Base-by-base conservation (phyloP, 2,797 vertebrate species). In the Xerus rutilus region DNA sequence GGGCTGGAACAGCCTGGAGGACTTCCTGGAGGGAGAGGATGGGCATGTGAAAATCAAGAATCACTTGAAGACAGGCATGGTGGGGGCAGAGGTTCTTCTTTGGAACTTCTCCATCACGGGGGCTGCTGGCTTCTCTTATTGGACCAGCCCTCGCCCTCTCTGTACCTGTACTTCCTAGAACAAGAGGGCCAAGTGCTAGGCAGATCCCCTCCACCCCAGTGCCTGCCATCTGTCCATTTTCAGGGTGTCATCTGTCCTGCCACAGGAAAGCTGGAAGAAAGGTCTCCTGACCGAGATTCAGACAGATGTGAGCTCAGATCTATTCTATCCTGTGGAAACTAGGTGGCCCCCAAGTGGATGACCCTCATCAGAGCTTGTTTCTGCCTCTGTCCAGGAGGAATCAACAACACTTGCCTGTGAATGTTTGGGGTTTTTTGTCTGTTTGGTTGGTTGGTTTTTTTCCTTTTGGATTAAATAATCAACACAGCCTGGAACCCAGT, bases 11-110 rank as follows among this genome's bases (percentile, higher is more conserved):
- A 93, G 69, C 91, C 78, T 69, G 70, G 92, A 91, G 94, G 93
- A n/a, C 94, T 96, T 96, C 94, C 79, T 93, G 96, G 93, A 97
- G 59, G 79, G 59, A 74, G 86, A 43, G 82, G 59, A 83, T 67
- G 45, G 59, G 79, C 86, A 67, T 25, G 0, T 92, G 89, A 88
- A 82, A 94, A 91, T 85, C 62, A 64, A 91, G 77, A 87, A 54
- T 28, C 28, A 5, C 57, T 49, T 90, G 45, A 70, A 25, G 82
- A 76, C 85, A 47, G 83, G 15, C 57, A 57, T 59, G 13, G 52
- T 76, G 20, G 25, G 7, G 39, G 13, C 59, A 65, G 85, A 95
- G 91, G 14, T 28, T 49, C 35, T 87, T 84, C 10, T 70, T 64
- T 15, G 14, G 85, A 67, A 57, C 30, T 64, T 62, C 52, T 74